Conservation (phyloP, 37 sponge, comb jelly and placozoan genomes). For the Chondrilla cf. caribensis region DNA sequence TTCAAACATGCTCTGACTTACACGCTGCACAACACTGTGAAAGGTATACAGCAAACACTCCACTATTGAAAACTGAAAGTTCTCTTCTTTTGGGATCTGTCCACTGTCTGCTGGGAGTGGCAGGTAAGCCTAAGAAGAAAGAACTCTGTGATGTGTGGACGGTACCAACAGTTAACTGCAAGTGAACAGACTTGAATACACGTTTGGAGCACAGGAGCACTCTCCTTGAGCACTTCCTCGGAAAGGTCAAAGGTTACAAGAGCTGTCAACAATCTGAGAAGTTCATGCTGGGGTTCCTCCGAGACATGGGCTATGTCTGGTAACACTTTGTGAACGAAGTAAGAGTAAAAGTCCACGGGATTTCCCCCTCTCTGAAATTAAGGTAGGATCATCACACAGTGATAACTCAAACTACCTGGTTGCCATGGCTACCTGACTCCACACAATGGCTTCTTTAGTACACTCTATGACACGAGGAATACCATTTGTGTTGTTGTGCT, state of each 20-base stretch:
- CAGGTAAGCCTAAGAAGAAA: too few species aligned
- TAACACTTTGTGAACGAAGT: not conserved
- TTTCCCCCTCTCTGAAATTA: slow-evolving; percentile 15
- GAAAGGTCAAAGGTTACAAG: slow-evolving; percentile 24
- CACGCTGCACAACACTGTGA: slow-evolving; percentile 28
- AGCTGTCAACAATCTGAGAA: not conserved
- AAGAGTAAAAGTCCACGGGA: not conserved
- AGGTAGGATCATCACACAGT: not conserved
- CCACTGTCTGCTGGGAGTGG: slow-evolving; percentile 3
- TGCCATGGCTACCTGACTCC: slow-evolving; percentile 8
- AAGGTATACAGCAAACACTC: slow-evolving; percentile 64
- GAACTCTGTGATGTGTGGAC: too few species aligned
- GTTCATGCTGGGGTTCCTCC: not conserved
- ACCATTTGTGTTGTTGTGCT: not conserved
- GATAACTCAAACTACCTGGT: not conserved
- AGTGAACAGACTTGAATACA: not conserved
- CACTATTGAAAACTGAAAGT: slow-evolving; percentile 59
- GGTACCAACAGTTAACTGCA: too few species aligned
- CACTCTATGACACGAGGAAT: not conserved
- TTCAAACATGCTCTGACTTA: not conserved
- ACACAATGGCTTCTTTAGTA: not conserved
- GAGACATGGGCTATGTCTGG: not conserved
- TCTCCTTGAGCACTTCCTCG: not conserved
- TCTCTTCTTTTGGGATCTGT: slow-evolving; percentile 31
- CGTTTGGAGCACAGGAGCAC: not conserved